Evolutionary conservation across 2,888 invertebrate genomes (phyloP), one percentile per base, ranked within the genome.

Genomic region (Athripsodes cinereus): DNA sequence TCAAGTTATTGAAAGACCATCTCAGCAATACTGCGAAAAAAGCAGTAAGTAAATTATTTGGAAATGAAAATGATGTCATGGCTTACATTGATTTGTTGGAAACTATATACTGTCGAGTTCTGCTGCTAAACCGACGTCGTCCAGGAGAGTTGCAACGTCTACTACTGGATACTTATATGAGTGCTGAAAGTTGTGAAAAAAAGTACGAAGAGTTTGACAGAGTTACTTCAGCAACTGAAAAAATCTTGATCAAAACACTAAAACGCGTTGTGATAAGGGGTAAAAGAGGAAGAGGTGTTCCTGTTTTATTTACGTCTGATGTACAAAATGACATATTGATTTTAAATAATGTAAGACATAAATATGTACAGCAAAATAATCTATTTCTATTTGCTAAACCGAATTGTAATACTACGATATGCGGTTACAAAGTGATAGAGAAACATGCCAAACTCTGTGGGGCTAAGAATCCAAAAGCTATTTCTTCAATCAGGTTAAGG

Each of bases 261-360:
- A 52, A 52, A 52, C 1, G 40, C 34, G 35, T 52, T 11, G 21
- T 52, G 34, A 40, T 52, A 19, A 26, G 35, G 5, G 40, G 52
- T 19, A 52, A 35, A 35, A 52, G 52, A 35, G 20, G 21, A 35
- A 52, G 19, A 35, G 52, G 52, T 35, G 35, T 52, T 35, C 40
- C 40, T 35, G 52, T 52, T 19, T 35, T 40, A 19, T 52, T 52
- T 35, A 10, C 35, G 1, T 18, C 34, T 2, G 52, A 52, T 13
- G 52, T 52, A 10, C 40, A 52, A 20, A 35, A 35, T 19, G 20
- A 52, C 16, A 35, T 40, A 1, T 11, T 2, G 10, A 52, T 10
- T 19, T 34, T 52, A 19, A 31, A 35, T 35, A 34, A 52, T 16
- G 1, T 35, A 6, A 35, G 52, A 19, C 5, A 16, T 35, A 52